phyloP scores from a whole-genome alignment of 2,797 vertebrate species.

The Mormyrus hasselquistii region DNA sequence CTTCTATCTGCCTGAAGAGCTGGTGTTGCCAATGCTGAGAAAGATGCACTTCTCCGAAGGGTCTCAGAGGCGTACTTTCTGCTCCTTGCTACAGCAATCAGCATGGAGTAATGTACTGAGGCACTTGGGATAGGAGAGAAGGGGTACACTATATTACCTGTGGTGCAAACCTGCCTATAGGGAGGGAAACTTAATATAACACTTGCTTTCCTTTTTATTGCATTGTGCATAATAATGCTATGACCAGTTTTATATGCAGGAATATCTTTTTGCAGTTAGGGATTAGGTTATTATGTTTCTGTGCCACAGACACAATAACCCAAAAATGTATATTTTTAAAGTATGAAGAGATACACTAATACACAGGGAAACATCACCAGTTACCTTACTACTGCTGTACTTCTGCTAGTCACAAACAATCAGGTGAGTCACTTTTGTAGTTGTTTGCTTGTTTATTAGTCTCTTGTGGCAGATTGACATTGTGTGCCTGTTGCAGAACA shows the following conservation, averaged over 20 bases:
- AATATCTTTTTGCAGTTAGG: background rate
- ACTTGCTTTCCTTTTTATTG: constrained; percentile 1
- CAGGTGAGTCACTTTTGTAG: background rate
- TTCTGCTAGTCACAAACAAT: background rate
- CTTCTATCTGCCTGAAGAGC: background rate
- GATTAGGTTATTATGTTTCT: background rate
- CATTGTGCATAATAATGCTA: background rate
- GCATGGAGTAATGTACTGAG: background rate
- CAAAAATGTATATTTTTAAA: background rate
- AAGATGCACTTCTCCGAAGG: background rate
- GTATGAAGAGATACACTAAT: background rate
- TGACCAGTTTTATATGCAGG: background rate
- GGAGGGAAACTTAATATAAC: constrained; percentile 8
- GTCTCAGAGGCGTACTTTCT: background rate
- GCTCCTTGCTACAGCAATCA: background rate
- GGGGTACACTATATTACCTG: background rate
- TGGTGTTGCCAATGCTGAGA: background rate
- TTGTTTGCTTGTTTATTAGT: background rate
- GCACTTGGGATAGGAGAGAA: background rate
- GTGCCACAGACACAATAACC: background rate
- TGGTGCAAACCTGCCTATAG: background rate
- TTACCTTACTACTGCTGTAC: background rate
- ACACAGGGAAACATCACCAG: background rate
- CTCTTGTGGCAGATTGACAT: background rate
- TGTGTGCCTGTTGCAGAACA: background rate